Evolutionary conservation across 2,797 vertebrate genomes (phyloP), one percentile per base, ranked within the genome.

Genomic region (Podargus strigoides): DNA sequence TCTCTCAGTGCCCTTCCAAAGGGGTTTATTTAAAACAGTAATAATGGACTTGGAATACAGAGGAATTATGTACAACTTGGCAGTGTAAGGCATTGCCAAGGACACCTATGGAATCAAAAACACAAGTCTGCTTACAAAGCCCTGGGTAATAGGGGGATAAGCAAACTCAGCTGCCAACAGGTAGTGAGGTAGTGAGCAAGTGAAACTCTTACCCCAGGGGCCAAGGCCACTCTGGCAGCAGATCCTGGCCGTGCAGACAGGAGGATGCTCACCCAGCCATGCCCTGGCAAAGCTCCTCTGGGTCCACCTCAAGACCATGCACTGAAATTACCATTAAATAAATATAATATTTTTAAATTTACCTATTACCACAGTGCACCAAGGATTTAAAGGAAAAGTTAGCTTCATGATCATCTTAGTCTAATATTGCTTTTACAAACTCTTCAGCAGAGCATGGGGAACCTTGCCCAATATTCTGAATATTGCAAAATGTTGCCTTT

Each of bases 401-500:
- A 58, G 41, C 42, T 85, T 68, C 24, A 76, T 17, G 30, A 7
- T 79, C 53, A n/a, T 69, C 0, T 1, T 62, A 39, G 41, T 52
- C 9, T 42, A 63, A 75, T 39, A 23, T 17, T 75, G 9, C 53
- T 76, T 79, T 42, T 78, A 32, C 27, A 73, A 52, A 89, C 58
- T 77, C 68, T 59, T 82, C 55, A 84, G 55, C 44, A 70, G 85
- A 87, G 81, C 27, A 72, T 34, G 41, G 23, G 53, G 50, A 78
- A 22, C 34, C 22, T 60, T 74, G 44, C 47, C 47, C 49, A 73
- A 23, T 47, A 46, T 32, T 81, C 41, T 72, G 76, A 44, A 47
- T 79, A 24, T 53, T 92, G 60, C 30, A 67, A 49, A 74, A 77
- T 41, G 42, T 55, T 93, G 86, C 76, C 62, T 73, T 91, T 73